phyloP scores from a whole-genome alignment of 1,140 invertebrate species.

The Drosophila ficusphila region DNA sequence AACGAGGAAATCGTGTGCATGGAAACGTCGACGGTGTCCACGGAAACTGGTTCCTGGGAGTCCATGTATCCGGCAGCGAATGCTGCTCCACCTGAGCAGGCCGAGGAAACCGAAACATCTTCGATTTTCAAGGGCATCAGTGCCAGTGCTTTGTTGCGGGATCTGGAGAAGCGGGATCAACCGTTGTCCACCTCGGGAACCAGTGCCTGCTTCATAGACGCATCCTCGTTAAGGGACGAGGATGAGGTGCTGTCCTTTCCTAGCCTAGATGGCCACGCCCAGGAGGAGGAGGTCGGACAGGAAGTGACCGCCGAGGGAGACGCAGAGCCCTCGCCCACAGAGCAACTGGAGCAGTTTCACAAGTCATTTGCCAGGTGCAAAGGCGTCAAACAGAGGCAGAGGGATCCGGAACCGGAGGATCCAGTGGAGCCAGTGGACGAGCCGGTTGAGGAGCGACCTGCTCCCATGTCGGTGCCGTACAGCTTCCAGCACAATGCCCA shows the following conservation, averaged over 20 bases:
- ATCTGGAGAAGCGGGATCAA: slow-evolving; percentile 73
- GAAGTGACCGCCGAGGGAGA: slow-evolving; percentile 13
- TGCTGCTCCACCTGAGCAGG: neutral
- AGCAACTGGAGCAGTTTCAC: slow-evolving; percentile 78
- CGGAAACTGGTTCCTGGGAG: slow-evolving; percentile 87
- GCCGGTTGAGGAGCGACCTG: neutral
- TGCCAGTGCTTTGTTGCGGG: slow-evolving; percentile 67
- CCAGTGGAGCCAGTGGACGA: slow-evolving; percentile 1
- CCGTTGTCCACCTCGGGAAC: slow-evolving; percentile 64
- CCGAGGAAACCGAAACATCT: slow-evolving; percentile 17
- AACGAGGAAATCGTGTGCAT: slow-evolving; percentile 88
- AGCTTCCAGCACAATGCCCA: slow-evolving; percentile 86
- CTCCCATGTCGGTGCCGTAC: slow-evolving; percentile 69
- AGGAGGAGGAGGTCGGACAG: slow-evolving; percentile 15
- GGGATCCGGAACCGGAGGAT: slow-evolving; percentile 33
- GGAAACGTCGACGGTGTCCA: slow-evolving; percentile 86
- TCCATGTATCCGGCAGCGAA: slow-evolving; percentile 84
- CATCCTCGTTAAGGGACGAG: slow-evolving; percentile 89
- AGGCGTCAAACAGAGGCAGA: slow-evolving; percentile 13
- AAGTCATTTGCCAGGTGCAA: slow-evolving; percentile 81
- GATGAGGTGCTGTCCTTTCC: slow-evolving; percentile 83
- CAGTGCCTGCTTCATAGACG: slow-evolving; percentile 89
- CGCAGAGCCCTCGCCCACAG: slow-evolving; percentile 53
- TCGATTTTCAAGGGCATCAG: slow-evolving; percentile 56
- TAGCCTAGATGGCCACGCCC: slow-evolving; percentile 53